Evolutionary conservation across 1,140 invertebrate species (phyloP), one percentile per base, ranked within the genome.

Genomic region (Dreissena polymorpha): DNA sequence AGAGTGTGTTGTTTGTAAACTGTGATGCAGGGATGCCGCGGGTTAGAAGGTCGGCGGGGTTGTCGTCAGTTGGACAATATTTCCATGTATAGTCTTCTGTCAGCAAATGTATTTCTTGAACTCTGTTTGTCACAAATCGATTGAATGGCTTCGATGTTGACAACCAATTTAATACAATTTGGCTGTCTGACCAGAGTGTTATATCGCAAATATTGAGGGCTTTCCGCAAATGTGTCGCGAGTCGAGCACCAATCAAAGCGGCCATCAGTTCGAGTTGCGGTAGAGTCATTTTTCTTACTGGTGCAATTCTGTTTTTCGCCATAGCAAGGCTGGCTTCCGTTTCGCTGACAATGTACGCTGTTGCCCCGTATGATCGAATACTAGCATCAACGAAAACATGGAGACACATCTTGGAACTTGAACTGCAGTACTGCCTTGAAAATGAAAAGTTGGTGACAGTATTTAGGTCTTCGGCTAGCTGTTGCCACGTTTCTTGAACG

Each of bases 371-470:
- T 63, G 85, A 64, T 16, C 70, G 50, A n/a, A 29, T 51, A 67
- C 83, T 85, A 27, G 70, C 77, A 55, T 86, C 85, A 13, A 55
- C 51, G 65, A 84, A 86, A 18, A 86, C 68, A 60, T 86, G 74
- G 53, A 23, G 8, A 18, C 14, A 3, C 49, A 12, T 23, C 49
- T 14, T 53, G 18, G 49, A 5, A 71, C 14, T 23, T 16, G 3
- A 49, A 18, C 27, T 29, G 23, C 65, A 72, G n/a, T 67, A 64
- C 23, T 27, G 50, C 76, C 81, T 84, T 53, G 27, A 29, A 12
- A 82, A 49, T 10, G 27, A n/a, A 39, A 39, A 16, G 67, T 39
- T 65, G 7, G 27, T 65, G n/a, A 29, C 57, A 21, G 25, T 21
- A 29, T 68, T 18, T 29, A 72, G 0, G 25, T 78, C 68, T 27